Conservation (phyloP, 2,797 vertebrate species). For the Typhlichthys eigenmanni region DNA sequence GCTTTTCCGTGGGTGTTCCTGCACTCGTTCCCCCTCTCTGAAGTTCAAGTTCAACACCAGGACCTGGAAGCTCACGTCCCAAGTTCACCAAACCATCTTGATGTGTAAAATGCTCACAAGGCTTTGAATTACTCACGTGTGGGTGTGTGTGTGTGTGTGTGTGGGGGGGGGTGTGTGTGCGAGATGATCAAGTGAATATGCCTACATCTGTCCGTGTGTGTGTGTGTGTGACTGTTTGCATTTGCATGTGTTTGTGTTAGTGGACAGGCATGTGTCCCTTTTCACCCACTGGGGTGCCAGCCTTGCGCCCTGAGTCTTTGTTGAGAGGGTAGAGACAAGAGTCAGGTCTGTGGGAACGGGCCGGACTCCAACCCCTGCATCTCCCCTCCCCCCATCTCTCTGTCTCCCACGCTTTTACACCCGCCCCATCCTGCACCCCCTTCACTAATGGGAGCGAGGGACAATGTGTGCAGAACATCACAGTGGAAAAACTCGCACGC, state of each 20-base stretch:
- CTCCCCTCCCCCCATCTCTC: slow-evolving; percentile 37
- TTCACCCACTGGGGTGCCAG: slow-evolving; percentile 60
- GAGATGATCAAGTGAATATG: neutral
- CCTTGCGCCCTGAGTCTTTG: slow-evolving; percentile 61
- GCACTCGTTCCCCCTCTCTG: too few relatives aligned
- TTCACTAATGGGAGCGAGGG: too few relatives aligned
- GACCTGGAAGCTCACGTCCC: too few relatives aligned
- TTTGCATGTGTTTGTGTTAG: slow-evolving; percentile 33
- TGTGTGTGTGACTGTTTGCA: neutral
- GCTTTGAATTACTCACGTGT: neutral
- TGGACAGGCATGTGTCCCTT: slow-evolving; percentile 36
- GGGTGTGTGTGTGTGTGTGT: neutral
- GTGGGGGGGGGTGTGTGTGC: neutral
- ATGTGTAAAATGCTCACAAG: neutral
- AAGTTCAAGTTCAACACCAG: too few relatives aligned
- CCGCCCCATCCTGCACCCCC: too few relatives aligned
- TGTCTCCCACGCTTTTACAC: slow-evolving; percentile 65
- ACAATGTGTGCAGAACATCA: too few relatives aligned
- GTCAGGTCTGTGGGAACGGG: slow-evolving; percentile 72
- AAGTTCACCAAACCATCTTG: too few relatives aligned
- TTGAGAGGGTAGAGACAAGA: slow-evolving; percentile 55
- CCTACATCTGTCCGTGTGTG: neutral
- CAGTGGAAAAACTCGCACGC: too few relatives aligned
- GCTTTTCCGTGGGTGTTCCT: too few relatives aligned
- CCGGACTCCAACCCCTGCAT: slow-evolving; percentile 26